Evolutionary conservation across 37 sponge, comb jelly and placozoan species (phyloP).

Genomic region (Beroe forskalii): DNA sequence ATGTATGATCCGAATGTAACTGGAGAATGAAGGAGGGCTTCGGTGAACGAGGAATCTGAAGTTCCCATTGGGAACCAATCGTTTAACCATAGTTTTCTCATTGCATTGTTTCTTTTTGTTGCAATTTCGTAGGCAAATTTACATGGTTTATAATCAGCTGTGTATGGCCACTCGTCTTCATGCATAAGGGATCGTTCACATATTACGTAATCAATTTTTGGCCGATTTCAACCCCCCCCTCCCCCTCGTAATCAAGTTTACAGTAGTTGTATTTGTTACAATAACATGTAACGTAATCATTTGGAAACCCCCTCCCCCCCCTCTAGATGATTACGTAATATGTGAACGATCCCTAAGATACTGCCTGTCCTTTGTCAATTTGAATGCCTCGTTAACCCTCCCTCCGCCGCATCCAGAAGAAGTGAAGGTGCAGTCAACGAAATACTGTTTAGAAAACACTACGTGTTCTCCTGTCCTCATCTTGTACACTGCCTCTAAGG

Average conservation of each 20-base stretch:
- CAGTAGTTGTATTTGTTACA: no score
- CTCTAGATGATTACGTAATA: no score
- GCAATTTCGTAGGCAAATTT: neutral
- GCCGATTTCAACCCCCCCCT: no score
- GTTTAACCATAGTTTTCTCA: neutral
- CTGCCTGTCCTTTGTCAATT: neutral
- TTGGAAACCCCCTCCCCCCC: no score
- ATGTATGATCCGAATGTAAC: neutral
- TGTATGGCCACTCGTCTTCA: neutral
- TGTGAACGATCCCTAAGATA: no score
- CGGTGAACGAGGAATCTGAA: neutral
- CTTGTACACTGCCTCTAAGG: slow-evolving; percentile 7
- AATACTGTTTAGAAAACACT: slow-evolving; percentile 6
- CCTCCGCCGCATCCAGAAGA: neutral
- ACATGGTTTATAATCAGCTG: neutral
- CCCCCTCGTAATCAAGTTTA: no score
- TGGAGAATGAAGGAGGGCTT: neutral
- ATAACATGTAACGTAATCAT: no score
- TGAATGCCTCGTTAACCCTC: neutral
- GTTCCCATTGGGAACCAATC: neutral
- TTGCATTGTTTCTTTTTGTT: neutral
- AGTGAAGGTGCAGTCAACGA: no score
- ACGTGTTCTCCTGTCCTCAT: neutral
- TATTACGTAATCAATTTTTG: no score
- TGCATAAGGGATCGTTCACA: no score